Percentiles rank a stretch among this genome's conserved stretches.
phyloP scores from a whole-genome alignment of 1,140 invertebrate genomes.

The Helicoverpa zea region DNA sequence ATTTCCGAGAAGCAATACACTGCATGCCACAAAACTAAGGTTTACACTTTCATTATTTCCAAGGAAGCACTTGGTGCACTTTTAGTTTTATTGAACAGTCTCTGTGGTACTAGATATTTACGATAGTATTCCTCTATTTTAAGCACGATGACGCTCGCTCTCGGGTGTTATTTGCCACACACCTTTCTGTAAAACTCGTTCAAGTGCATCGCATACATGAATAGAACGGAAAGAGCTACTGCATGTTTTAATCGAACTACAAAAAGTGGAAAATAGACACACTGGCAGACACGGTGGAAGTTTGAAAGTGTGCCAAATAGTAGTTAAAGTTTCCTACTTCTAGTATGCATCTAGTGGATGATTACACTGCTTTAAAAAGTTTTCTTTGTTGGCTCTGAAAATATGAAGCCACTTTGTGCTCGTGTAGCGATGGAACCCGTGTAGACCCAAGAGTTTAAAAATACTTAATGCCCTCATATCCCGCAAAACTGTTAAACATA shows the following conservation, averaged over 20 bases:
- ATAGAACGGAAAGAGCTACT: conserved; percentile 62
- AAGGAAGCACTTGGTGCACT: conserved; percentile 19
- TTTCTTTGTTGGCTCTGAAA: conserved; percentile 47
- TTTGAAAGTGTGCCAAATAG: conserved; percentile 76
- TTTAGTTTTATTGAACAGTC: conserved; percentile 33
- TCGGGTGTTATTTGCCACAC: conserved; percentile 60
- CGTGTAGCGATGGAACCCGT: background rate
- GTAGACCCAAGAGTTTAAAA: background rate
- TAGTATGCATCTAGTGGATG: conserved; percentile 53
- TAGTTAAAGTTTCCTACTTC: conserved; percentile 68
- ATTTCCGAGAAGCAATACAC: conserved; percentile 41
- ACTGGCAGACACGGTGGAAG: conserved; percentile 55
- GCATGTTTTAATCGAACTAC: conserved; percentile 69
- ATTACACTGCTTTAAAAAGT: conserved; percentile 66
- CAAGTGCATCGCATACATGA: conserved; percentile 68
- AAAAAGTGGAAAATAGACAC: conserved; percentile 63
- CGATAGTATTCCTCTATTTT: conserved; percentile 59
- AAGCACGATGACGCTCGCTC: conserved; percentile 51
- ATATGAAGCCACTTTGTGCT: conserved; percentile 45
- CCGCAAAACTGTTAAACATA: background rate
- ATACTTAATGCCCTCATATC: background rate
- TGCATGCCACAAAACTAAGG: conserved; percentile 43
- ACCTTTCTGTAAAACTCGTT: conserved; percentile 67
- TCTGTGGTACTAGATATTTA: conserved; percentile 51
- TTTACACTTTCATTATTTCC: conserved; percentile 55